Evolutionary conservation across 2,888 invertebrate species (phyloP), one percentile per base, ranked within the genome.

Genomic region (Drosophila acutilabella): DNA sequence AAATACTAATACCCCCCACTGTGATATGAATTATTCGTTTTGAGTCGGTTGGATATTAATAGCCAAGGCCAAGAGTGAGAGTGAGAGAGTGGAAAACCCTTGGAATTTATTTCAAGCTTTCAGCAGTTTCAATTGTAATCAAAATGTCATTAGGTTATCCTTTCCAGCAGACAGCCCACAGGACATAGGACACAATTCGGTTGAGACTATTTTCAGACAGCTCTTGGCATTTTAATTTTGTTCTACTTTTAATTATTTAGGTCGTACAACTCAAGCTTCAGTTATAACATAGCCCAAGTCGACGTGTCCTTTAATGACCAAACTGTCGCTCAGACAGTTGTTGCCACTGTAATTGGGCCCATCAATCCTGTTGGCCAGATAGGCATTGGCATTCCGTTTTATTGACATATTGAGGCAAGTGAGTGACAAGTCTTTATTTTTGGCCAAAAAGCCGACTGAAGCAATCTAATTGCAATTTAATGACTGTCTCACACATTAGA

Each of bases 101-200:
- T 64, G 38, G 20, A 67, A 51, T 60, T 61, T 76, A 48, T 60
- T 70, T 54, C 54, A 51, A 44, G 44, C 47, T 38, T 59, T 50
- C 42, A n/a, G 10, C 45, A 20, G 38, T 56, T 58, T 51, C 36
- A 54, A 50, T 68, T 57, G 87, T 71, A 73, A 83, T 84, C 81
- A 84, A 84, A 83, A 81, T 87, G 71, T 52, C 78, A 84, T 87
- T 83, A 75, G 68, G 62, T 52, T 68, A 66, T 26, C 53, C 70
- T 40, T 60, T 58, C 18, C 18, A 20, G 13, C 8, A n/a, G n/a
- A n/a, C 11, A 42, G 30, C n/a, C 30, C 54, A 41, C n/a, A 36
- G 11, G 20, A 20, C 20, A 20, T 4, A 4, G 20, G 44, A 30
- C 53, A 41, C n/a, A 36, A 6, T 18, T 44, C 54, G 33, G 6